Percentiles rank a stretch among this genome's conserved stretches.
phyloP scores from a whole-genome alignment of 2,888 invertebrate species.

The Falcaria lacertinaria region DNA sequence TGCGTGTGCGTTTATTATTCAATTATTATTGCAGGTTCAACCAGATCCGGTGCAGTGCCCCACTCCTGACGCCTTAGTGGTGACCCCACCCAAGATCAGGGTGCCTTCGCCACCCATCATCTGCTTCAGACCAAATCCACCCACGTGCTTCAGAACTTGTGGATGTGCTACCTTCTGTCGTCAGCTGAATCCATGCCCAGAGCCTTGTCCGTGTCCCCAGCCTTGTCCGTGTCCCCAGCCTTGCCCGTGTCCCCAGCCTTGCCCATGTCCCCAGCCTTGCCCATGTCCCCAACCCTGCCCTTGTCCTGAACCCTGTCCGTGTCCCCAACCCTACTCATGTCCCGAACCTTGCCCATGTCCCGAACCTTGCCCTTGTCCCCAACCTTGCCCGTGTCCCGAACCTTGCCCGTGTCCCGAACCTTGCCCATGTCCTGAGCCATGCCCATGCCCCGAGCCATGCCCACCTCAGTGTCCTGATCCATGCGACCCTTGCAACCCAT shows the following conservation, averaged over 20 bases:
- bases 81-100: slow-evolving; percentile 49
- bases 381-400: slow-evolving; percentile 1
- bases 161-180: slow-evolving; percentile 28
- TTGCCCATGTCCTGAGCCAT: slow-evolving; percentile 4
- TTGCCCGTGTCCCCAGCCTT: slow-evolving; percentile 4
- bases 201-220: slow-evolving; percentile 4
- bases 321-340: slow-evolving; percentile 2
- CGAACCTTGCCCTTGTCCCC: not conserved
- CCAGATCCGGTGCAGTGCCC: slow-evolving; percentile 43
- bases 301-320: not conserved
- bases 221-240: slow-evolving; percentile 2
- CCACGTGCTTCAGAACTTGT: slow-evolving; percentile 36
- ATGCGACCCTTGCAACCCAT: slow-evolving; percentile 5
- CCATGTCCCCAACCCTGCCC: slow-evolving; percentile 6
- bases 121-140: slow-evolving; percentile 50
- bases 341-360: slow-evolving; percentile 8
- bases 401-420: slow-evolving; percentile 3
- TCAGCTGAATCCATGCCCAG: slow-evolving; percentile 4
- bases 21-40: slow-evolving; percentile 39
- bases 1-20: not conserved
- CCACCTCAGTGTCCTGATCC: slow-evolving; percentile 2
- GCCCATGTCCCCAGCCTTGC: slow-evolving; percentile 2
- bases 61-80: slow-evolving; percentile 34
- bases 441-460: slow-evolving; percentile 3
- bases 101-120: slow-evolving; percentile 53